These are phyloP conservation scores for Musca vetustissima DNA, from an alignment of 1,140 invertebrate species.

Conservation along the genomic window DNA sequence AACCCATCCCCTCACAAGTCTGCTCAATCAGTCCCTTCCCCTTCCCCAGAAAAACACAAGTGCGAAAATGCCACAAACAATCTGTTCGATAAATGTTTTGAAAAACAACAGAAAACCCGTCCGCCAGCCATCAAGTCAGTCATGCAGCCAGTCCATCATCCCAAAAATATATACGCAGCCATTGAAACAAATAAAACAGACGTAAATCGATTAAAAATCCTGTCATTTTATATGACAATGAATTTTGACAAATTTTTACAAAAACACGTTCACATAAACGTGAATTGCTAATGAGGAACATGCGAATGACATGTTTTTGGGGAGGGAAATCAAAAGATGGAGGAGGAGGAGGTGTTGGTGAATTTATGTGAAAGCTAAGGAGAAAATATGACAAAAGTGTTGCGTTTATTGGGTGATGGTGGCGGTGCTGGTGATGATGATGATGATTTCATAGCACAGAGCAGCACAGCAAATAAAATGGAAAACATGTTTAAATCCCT, in stretches of 20 bases:
- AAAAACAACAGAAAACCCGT: too few species aligned
- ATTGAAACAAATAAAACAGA: background rate
- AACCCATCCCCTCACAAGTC: too few species aligned
- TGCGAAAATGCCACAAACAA: conserved; percentile 6
- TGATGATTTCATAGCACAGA: too few species aligned
- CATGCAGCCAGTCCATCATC: too few species aligned
- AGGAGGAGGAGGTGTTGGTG: background rate
- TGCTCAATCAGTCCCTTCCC: too few species aligned
- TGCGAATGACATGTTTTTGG: background rate
- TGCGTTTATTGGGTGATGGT: too few species aligned
- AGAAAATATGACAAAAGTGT: background rate
- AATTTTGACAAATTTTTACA: conserved; percentile 9
- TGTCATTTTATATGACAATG: background rate
- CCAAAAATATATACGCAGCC: too few species aligned
- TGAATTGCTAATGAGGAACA: conserved; percentile 3
- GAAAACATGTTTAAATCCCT: too few species aligned
- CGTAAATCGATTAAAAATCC: conserved; percentile 10
- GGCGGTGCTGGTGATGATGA: too few species aligned
- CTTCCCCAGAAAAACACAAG: too few species aligned
- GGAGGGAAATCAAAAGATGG: background rate
- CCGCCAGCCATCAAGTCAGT: too few species aligned
- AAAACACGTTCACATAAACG: background rate
- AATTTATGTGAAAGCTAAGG: background rate
- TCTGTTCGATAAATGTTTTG: background rate
- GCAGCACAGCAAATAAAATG: too few species aligned